Evolutionary conservation across 2,888 invertebrate genomes (phyloP).

Genomic region (Unio delphinus): DNA sequence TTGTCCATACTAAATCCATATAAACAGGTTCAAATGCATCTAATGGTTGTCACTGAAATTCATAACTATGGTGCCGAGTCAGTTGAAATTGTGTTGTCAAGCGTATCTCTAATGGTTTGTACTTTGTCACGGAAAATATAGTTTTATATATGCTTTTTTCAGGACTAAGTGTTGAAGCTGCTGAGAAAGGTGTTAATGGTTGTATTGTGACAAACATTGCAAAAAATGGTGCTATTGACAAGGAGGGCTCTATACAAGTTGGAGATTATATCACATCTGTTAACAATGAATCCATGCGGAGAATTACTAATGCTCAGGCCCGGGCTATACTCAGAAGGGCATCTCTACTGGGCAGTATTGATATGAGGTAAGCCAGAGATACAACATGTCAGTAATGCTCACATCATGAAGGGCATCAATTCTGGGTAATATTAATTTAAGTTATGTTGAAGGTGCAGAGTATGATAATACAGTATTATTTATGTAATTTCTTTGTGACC

Average conservation of each 20-base stretch:
- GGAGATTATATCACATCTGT: constrained; percentile 77
- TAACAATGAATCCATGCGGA: constrained; percentile 76
- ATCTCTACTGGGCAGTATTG: constrained; percentile 74
- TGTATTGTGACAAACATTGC: constrained; percentile 74
- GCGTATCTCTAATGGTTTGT: no score
- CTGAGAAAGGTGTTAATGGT: constrained; percentile 77
- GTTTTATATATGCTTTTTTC: constrained; percentile 12
- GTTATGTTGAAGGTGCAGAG: no score
- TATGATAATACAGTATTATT: no score
- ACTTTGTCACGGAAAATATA: no score
- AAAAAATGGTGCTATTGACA: constrained; percentile 74
- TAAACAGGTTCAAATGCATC: no score
- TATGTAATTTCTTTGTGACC: no score
- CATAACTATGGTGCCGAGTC: no score
- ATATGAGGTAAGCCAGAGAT: constrained; percentile 73
- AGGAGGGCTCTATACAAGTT: constrained; percentile 75
- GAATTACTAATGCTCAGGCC: constrained; percentile 76
- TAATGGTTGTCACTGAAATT: no score
- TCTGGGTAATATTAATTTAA: not conserved
- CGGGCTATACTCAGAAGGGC: constrained; percentile 76
- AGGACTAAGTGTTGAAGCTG: constrained; percentile 77
- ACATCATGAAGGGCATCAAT: not conserved
- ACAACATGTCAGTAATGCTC: not conserved
- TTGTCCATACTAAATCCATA: no score
- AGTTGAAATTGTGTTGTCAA: no score